Evolutionary conservation across 2,888 invertebrate genomes (phyloP).

Genomic region (Ceraclea dissimilis): DNA sequence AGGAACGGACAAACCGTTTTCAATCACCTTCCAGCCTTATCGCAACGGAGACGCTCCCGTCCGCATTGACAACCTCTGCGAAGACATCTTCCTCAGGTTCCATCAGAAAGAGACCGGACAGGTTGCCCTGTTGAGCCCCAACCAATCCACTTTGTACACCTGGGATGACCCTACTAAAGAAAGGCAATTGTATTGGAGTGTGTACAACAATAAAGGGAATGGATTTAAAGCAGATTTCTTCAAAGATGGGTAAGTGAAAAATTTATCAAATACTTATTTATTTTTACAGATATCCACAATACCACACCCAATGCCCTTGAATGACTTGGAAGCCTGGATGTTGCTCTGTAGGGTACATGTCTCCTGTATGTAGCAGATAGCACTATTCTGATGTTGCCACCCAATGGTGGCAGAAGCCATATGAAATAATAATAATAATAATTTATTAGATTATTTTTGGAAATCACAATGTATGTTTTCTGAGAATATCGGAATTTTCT

Average conservation of each 20-base stretch:
- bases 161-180: conserved; percentile 79
- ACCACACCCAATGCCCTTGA: too few relatives aligned
- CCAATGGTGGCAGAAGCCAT: too few relatives aligned
- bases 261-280: neutral
- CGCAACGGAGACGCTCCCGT: conserved; percentile 72
- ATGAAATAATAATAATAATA: too few relatives aligned
- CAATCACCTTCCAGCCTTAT: conserved; percentile 69
- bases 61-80: conserved; percentile 75
- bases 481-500: too few relatives aligned
- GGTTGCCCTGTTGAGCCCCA: conserved; percentile 69
- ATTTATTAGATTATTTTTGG: too few relatives aligned
- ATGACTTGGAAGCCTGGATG: too few relatives aligned
- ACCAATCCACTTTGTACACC: conserved; percentile 69
- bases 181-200: conserved; percentile 69
- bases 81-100: conserved; percentile 71
- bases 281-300: too few relatives aligned
- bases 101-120: conserved; percentile 55
- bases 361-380: too few relatives aligned
- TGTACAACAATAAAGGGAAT: conserved; percentile 69
- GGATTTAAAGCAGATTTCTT: conserved; percentile 66
- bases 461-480: too few relatives aligned
- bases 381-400: too few relatives aligned
- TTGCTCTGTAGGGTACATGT: too few relatives aligned
- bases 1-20: conserved; percentile 65
- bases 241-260: conserved; percentile 51